Evolutionary conservation across 2,888 invertebrate species (phyloP), one percentile per base, ranked within the genome.

Genomic region (Cryptus armator): DNA sequence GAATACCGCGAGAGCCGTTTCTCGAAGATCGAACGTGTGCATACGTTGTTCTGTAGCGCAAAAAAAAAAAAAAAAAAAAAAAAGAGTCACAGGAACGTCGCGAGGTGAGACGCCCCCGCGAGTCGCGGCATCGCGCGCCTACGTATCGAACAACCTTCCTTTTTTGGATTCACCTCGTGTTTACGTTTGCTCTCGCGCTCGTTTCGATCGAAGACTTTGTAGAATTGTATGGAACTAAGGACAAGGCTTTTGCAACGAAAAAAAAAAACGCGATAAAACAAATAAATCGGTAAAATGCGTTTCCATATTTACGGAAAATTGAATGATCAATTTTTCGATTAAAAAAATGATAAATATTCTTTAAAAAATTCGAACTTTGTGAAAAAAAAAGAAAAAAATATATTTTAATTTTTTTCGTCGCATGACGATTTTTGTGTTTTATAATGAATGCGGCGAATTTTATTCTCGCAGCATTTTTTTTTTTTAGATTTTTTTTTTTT

Each of bases 71-170:
- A 74, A 68, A 29, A n/a, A 77, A 37, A 64, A 44, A 62, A 56
- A 81, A 81, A 68, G 70, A 68, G 51, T 53, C 72, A 71, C 77
- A 64, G 64, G 68, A 53, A 46, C 51, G 19, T 72, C n/a, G 46
- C 78, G 86, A 85, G 78, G 81, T 46, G 29, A 71, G 66, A 82
- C 81, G 82, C 85, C 81, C 85, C 85, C 81, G 84, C 84, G 68
- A 68, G 44, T 68, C 51, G 75, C 46, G n/a, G 64, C 12, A 76
- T 87, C 81, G 87, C 37, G 37, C 37, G 37, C 88, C 87, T 83
- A 87, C 87, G 85, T 85, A 59, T 4, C 48, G 44, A 71, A 44
- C 87, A 87, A 84, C 81, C 66, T 87, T 85, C 88, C 88, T 81
- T 87, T 85, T 88, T 84, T 72, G 88, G 88, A 77, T 81, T 74